Evolutionary conservation across 2,113 vertebrate species (phyloP).

Genomic region (Panthera uncia): DNA sequence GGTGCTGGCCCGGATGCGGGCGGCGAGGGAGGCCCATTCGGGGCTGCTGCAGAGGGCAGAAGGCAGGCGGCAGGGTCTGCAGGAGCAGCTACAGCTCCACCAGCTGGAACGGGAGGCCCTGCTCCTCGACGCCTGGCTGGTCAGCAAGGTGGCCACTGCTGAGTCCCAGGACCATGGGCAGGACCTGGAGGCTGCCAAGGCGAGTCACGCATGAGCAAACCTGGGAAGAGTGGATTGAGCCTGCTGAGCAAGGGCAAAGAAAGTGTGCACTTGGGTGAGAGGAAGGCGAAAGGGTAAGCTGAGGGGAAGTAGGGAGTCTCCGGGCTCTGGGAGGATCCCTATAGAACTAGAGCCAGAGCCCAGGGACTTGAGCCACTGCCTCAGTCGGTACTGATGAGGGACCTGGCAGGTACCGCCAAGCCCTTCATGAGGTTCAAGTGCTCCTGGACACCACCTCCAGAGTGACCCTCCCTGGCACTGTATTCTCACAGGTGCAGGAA

Average conservation of each 20-base stretch:
- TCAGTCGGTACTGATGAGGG: not conserved
- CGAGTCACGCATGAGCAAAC: conserved; percentile 56
- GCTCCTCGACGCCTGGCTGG: conserved; percentile 90
- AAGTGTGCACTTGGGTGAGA: not conserved
- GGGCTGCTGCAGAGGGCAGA: conserved; percentile 83
- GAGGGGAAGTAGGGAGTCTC: not conserved
- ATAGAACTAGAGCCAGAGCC: not conserved
- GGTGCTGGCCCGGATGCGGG: conserved; percentile 84
- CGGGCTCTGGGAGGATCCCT: not conserved
- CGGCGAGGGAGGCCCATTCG: conserved; percentile 80
- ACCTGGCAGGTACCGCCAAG: not conserved
- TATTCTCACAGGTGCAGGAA: conserved; percentile 86
- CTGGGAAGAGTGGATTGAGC: accelerated
- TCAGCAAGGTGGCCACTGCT: conserved; percentile 83
- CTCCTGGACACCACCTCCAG: not conserved
- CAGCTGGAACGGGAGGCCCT: conserved; percentile 89
- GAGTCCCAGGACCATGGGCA: conserved; percentile 90
- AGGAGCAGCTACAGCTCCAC: conserved; percentile 88
- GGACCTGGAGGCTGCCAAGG: conserved; percentile 91
- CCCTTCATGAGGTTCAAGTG: not conserved
- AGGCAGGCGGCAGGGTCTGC: conserved; percentile 79
- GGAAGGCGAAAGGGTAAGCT: too few relatives aligned
- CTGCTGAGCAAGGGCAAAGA: not conserved
- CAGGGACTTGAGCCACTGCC: accelerated
- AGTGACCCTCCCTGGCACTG: not conserved